phyloP scores from a whole-genome alignment of 30 jellyfish, hydroid and myxozoan genomes.

The Turritopsis dohrnii region DNA sequence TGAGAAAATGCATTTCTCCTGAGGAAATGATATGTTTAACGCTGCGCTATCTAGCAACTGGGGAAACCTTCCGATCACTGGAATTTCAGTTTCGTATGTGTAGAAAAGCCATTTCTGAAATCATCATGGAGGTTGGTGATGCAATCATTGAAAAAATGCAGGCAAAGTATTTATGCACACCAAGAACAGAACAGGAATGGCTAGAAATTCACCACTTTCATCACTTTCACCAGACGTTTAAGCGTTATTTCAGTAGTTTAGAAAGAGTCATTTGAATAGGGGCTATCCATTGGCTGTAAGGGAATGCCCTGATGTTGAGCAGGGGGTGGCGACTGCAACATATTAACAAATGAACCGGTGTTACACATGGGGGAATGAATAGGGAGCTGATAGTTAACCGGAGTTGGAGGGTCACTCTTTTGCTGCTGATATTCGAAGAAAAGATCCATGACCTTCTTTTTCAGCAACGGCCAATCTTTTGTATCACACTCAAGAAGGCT shows the following conservation, averaged over 20 bases:
- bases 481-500: constrained; percentile 12
- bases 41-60: no score
- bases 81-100: no score
- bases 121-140: no score
- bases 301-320: neutral
- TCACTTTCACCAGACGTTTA: neutral
- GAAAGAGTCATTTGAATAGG: neutral
- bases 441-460: constrained; percentile 12
- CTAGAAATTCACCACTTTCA: no score
- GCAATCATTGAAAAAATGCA: no score
- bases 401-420: neutral
- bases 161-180: no score
- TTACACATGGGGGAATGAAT: neutral
- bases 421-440: constrained; percentile 20
- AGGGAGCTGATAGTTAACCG: no score
- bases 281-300: neutral
- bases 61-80: no score
- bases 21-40: no score
- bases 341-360: neutral
- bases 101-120: no score
- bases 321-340: constrained; percentile 17
- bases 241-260: neutral
- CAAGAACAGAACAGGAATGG: no score
- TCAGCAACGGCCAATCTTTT: constrained; percentile 1
- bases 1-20: no score